Base-by-base conservation (phyloP, 2,113 vertebrate genomes). In the Pteronura brasiliensis region DNA sequence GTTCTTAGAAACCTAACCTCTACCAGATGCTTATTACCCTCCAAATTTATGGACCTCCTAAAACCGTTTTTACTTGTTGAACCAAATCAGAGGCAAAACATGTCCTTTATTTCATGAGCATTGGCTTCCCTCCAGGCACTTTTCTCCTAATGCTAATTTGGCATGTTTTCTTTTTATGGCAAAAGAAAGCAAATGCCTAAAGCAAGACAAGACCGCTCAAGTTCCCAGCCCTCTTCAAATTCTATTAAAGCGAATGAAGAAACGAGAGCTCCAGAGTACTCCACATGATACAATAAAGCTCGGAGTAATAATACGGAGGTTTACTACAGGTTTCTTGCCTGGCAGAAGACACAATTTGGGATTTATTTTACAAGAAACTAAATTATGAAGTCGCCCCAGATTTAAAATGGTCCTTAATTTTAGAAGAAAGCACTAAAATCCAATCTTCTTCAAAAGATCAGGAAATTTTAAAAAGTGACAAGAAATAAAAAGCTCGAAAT, bases 31-130 rank as follows among this genome's bases (percentile, higher is more conserved):
- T 82, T 95, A 71, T 89, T 96, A 74, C 80, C 92, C 34, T 97
- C 15, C 7, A 96, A 85, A 31, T 98, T 98, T 81, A 97, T 47
- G 55, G 93, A 96, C 92, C 57, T 92, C 96, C 31, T 96, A 98
- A 98, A 98, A 97, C 81, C 57, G 88, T 42, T 91, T 96, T 96
- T 95, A 86, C 57, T 97, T 95, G 67, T 93, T 97, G 82, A 96
- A 69, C 89, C 97, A 97, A 98, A 96, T 84, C 95, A 97, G 86
- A 97, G 93, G 80, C 97, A 97, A 97, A 97, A 67, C 90, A 15
- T 93, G 69, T 13, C 86, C 59, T 65, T 14, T 1, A 76, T 93
- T 98, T 97, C 92, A 85, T 44, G 80, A 96, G 93, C 90, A n/a
- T 12, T 97, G 92, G n/a, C 12, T 95, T 96, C 95, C 96, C 65